Conservation (phyloP, 2,113 vertebrate genomes). For the Amphilophus citrinellus region DNA sequence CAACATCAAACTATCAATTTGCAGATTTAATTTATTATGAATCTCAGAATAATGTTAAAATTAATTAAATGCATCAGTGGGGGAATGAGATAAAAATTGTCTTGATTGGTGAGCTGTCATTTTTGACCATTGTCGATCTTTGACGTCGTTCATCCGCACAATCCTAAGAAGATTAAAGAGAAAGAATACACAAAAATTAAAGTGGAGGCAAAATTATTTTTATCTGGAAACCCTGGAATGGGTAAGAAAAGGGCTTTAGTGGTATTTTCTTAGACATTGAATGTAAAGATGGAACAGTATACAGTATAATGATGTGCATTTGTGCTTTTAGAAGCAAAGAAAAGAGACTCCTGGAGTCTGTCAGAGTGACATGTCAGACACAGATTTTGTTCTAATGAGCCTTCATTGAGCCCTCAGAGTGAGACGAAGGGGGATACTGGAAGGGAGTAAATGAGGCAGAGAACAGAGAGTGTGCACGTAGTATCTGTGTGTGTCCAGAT, state of each 20-base stretch:
- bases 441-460: background rate
- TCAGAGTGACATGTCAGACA: background rate
- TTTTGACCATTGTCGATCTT: too few species aligned
- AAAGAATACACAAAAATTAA: background rate
- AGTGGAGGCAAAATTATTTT: background rate
- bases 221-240: background rate
- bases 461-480: background rate
- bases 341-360: constrained; percentile 3
- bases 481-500: constrained; percentile 25
- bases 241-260: background rate
- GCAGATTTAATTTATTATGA: too few species aligned
- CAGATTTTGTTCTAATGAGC: constrained; percentile 32
- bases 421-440: background rate
- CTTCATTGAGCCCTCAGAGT: constrained; percentile 20
- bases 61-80: too few species aligned
- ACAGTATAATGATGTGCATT: background rate
- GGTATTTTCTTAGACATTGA: background rate
- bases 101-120: too few species aligned
- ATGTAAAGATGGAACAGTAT: background rate
- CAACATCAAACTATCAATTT: too few species aligned
- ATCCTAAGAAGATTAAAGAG: background rate
- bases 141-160: too few species aligned
- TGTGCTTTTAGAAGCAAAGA: background rate
- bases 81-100: too few species aligned
- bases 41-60: too few species aligned